A percentile compares a stretch with the other conserved stretches of the same genome.
These are phyloP conservation scores for Cacatua alba DNA, from an alignment of 2,113 vertebrate species.

Conservation along the genomic window DNA sequence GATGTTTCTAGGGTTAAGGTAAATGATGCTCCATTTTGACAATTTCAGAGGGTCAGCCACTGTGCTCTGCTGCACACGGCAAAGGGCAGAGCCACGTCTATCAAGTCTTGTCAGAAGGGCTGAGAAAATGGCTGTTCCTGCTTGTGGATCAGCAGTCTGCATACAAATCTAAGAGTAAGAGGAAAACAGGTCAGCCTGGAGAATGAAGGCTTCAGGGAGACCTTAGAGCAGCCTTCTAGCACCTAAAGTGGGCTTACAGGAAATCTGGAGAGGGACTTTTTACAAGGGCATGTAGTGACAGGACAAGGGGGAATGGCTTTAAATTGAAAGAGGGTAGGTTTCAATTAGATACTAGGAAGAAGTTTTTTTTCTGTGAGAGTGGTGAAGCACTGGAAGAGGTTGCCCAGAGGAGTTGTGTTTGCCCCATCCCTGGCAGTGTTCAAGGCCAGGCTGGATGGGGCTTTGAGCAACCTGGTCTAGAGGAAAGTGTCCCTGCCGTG, in stretches of 20 bases:
- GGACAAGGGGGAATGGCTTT: background rate
- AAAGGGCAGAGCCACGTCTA: background rate
- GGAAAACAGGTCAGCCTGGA: background rate
- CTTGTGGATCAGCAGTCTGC: background rate
- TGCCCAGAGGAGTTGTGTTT: background rate
- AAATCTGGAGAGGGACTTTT: background rate
- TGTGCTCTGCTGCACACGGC: background rate
- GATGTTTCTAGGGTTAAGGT: background rate
- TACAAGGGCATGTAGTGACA: background rate
- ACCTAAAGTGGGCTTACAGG: background rate
- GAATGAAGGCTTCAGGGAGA: background rate
- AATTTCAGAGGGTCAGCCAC: background rate
- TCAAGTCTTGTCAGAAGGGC: background rate
- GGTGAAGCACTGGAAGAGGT: background rate
- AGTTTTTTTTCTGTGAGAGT: background rate
- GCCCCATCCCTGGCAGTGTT: background rate
- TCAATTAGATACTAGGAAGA: background rate
- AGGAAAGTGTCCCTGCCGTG: background rate
- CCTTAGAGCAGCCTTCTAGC: background rate
- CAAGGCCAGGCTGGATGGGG: background rate
- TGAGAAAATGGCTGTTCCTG: background rate
- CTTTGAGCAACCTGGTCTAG: background rate
- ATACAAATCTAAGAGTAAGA: background rate
- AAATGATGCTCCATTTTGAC: background rate
- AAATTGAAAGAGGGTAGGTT: background rate